phyloP scores from a whole-genome alignment of 2,888 invertebrate species.

The Branchipolynoe longqiensis region DNA sequence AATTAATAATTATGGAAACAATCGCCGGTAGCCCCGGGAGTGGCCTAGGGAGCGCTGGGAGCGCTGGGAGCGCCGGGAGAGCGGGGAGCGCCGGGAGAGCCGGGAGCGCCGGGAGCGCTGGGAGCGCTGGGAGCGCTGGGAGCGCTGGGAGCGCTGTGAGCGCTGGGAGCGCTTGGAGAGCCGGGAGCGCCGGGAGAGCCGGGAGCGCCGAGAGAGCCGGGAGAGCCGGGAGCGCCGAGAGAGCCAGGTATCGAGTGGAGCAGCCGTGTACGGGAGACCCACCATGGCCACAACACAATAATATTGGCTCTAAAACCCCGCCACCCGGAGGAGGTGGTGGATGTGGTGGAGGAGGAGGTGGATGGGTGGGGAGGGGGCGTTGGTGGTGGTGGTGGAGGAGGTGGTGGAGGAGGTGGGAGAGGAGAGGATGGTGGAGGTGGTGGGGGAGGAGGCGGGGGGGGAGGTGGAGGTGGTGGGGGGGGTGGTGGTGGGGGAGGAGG shows the following conservation, averaged over 20 bases:
- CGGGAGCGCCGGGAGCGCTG: not conserved
- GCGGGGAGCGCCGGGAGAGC: too few relatives aligned
- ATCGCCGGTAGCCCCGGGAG: too few relatives aligned
- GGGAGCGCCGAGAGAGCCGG: not conserved
- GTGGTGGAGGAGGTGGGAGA: not conserved
- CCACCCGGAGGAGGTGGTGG: not conserved
- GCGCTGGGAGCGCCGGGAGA: too few relatives aligned
- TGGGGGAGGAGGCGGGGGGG: not conserved
- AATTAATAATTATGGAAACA: too few relatives aligned
- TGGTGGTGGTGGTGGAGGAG: not conserved
- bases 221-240: not conserved
- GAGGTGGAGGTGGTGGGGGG: not conserved
- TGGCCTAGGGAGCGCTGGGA: too few relatives aligned
- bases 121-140: too few relatives aligned
- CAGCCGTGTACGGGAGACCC: slow-evolving; percentile 13
- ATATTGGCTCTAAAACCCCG: slow-evolving; percentile 17
- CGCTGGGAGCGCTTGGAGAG: not conserved
- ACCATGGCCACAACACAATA: not conserved
- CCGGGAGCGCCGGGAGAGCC: not conserved
- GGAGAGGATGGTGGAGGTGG: not conserved
- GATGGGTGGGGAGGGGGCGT: not conserved
- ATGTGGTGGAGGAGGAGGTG: not conserved
- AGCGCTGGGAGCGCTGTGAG: not conserved
- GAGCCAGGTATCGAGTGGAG: not conserved
- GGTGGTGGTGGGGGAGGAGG: not conserved